phyloP scores from a whole-genome alignment of 2,113 vertebrate genomes.

The Struthio camelus region DNA sequence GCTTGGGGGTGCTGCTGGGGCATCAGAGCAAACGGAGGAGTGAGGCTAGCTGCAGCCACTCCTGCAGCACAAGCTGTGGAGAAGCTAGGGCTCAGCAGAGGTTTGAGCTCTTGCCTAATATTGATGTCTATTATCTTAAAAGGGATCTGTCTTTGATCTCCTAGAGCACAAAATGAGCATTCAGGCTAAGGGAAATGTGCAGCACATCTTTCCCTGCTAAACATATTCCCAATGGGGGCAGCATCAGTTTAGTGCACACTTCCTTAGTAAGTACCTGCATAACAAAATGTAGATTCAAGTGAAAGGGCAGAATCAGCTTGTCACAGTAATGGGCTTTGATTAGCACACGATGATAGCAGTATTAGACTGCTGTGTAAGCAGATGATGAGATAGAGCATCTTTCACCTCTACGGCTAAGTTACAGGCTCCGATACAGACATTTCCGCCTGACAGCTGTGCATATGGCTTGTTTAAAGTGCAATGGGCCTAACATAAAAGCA shows the following conservation, averaged over 20 bases:
- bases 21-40: not conserved
- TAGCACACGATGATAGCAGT: accelerated
- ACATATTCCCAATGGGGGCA: not conserved
- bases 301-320: accelerated
- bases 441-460: not conserved
- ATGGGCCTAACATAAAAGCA: not conserved
- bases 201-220: not conserved
- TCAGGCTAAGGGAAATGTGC: not conserved
- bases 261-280: not conserved
- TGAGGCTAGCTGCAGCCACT: not conserved
- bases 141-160: not conserved
- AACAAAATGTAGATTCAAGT: not conserved
- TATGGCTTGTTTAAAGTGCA: not conserved
- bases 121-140: too few species aligned
- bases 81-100: not conserved
- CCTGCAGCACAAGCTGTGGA: not conserved
- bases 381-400: not conserved
- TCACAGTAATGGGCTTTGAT: not conserved
- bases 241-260: not conserved
- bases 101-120: not conserved
- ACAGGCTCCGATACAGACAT: not conserved
- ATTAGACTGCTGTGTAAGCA: accelerated
- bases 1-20: not conserved
- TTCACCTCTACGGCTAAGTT: not conserved
- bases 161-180: not conserved